Evolutionary conservation across 2,888 invertebrate genomes (phyloP).

Genomic region (Nineta flava): DNA sequence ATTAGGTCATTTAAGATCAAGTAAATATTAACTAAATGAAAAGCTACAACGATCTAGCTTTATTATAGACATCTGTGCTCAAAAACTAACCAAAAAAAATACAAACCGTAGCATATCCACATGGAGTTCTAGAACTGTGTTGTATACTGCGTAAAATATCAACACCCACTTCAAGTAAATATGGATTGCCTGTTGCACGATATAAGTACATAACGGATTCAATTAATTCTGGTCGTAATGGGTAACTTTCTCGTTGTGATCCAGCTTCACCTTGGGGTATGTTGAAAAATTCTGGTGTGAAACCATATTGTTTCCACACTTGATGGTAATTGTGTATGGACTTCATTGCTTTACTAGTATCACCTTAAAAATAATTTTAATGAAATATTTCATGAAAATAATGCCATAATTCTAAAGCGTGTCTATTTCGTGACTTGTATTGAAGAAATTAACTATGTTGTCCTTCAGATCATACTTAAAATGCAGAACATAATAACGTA

Average conservation of each 20-base stretch:
- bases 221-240: conserved; percentile 86
- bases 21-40: too few relatives aligned
- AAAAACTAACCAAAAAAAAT: conserved; percentile 61
- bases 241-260: conserved; percentile 75
- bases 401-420: too few relatives aligned
- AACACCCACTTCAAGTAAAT: conserved; percentile 80
- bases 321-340: conserved; percentile 91
- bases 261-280: conserved; percentile 79
- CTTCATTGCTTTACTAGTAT: conserved; percentile 79
- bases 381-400: too few relatives aligned
- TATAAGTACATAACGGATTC: conserved; percentile 97
- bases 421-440: too few relatives aligned
- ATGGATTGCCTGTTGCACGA: conserved; percentile 84
- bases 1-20: too few relatives aligned
- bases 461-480: too few relatives aligned
- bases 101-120: conserved; percentile 92
- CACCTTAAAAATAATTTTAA: conserved; percentile 42
- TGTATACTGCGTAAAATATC: conserved; percentile 89
- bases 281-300: conserved; percentile 96
- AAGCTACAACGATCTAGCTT: too few relatives aligned
- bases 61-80: too few relatives aligned
- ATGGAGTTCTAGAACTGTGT: conserved; percentile 79
- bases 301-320: conserved; percentile 95
- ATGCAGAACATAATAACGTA: too few relatives aligned
- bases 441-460: too few relatives aligned